Evolutionary conservation across 64 coral and sea anemone species (phyloP).

Genomic region (Dendronephthya gigantea): DNA sequence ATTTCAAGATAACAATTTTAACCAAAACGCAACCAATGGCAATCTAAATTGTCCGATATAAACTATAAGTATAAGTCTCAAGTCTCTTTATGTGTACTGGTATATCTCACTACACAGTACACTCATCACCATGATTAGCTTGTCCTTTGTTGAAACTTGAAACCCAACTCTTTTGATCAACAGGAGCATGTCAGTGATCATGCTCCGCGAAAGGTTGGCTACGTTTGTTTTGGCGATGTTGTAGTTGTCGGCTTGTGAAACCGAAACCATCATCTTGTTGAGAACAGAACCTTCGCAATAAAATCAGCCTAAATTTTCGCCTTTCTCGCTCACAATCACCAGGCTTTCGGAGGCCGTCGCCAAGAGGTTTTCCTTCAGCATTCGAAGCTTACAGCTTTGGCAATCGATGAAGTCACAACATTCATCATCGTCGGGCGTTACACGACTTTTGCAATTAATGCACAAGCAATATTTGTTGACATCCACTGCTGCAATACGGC

Average conservation of each 20-base stretch:
- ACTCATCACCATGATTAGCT: background rate
- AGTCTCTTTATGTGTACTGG: no score
- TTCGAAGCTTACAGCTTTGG: background rate
- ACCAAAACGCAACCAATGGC: no score
- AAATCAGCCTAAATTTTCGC: background rate
- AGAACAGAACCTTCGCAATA: background rate
- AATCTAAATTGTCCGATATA: no score
- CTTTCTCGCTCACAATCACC: background rate
- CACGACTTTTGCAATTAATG: slow-evolving; percentile 11
- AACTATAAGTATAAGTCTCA: no score
- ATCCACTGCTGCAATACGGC: background rate
- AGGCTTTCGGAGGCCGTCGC: background rate
- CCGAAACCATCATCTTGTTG: background rate
- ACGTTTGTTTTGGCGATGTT: background rate
- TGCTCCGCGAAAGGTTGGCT: background rate
- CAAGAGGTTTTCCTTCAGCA: background rate
- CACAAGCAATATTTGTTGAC: background rate
- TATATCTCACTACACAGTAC: no score
- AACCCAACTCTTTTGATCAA: background rate
- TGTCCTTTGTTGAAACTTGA: background rate
- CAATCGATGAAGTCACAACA: background rate
- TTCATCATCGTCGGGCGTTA: background rate
- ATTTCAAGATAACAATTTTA: no score
- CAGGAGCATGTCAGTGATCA: background rate
- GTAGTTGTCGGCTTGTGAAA: background rate